Conservation (phyloP, 2,888 invertebrate species). For the Acanthosepion pharaonis region DNA sequence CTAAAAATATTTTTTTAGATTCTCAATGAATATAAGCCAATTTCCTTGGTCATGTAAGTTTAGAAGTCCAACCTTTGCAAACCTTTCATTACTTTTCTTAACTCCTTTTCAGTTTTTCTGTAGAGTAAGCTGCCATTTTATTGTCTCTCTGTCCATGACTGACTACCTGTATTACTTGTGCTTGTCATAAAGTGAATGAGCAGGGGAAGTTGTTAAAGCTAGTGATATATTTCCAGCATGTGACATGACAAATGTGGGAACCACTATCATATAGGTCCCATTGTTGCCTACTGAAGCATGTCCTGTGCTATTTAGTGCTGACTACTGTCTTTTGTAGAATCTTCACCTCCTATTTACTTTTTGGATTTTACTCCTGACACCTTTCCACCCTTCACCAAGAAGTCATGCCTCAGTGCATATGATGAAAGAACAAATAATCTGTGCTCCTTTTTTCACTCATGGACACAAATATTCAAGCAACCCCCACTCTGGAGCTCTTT, state of each 20-base stretch:
- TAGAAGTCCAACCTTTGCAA: too few relatives aligned
- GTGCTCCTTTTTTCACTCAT: not conserved
- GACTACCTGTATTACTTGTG: too few relatives aligned
- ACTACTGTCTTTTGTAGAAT: not conserved
- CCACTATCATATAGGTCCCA: not conserved
- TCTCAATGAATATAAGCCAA: too few relatives aligned
- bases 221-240: not conserved
- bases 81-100: too few relatives aligned
- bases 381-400: not conserved
- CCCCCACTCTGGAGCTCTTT: not conserved
- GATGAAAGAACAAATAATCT: not conserved
- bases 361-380: not conserved
- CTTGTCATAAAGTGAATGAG: too few relatives aligned
- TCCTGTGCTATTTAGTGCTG: constrained; percentile 11
- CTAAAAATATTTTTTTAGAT: too few relatives aligned
- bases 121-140: too few relatives aligned
- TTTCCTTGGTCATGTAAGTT: too few relatives aligned
- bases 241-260: constrained; percentile 33
- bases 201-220: not conserved
- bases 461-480: not conserved
- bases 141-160: too few relatives aligned
- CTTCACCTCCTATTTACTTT: not conserved
- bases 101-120: too few relatives aligned
- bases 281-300: constrained; percentile 33
- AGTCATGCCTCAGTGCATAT: not conserved